Conservation (phyloP, 2,113 vertebrate genomes). For the Pongo pygmaeus region DNA sequence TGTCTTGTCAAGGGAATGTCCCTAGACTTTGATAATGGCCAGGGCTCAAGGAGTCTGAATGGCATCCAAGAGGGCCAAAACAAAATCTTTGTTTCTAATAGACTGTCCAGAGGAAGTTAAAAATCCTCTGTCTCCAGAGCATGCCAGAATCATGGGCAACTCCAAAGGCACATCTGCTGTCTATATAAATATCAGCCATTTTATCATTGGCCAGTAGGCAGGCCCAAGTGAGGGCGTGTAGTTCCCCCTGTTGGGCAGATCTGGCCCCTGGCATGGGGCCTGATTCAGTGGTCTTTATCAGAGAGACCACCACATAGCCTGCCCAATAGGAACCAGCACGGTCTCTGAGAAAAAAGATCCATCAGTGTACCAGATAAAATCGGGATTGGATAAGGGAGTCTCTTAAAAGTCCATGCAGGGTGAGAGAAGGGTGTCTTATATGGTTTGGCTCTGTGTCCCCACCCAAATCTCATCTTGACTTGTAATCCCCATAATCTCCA, state of each 20-base stretch:
- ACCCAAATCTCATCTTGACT: too few relatives aligned
- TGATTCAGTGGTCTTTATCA: background rate
- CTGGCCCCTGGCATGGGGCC: background rate
- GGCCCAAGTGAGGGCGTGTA: background rate
- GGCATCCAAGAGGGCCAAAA: background rate
- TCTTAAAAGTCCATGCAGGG: background rate
- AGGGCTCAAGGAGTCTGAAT: background rate
- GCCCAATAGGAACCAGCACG: background rate
- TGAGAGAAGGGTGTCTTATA: background rate
- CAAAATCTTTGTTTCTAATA: background rate
- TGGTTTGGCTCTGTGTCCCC: too few relatives aligned
- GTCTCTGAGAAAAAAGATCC: background rate
- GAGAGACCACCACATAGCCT: background rate
- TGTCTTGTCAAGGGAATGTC: background rate
- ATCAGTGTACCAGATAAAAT: background rate
- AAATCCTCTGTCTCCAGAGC: background rate
- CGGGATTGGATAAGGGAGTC: background rate
- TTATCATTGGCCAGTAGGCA: background rate
- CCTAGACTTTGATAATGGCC: background rate
- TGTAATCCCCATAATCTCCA: too few relatives aligned
- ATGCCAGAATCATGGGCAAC: background rate
- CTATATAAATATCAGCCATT: background rate
- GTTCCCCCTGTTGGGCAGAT: background rate
- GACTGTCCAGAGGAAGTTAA: background rate
- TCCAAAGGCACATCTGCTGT: background rate